Evolutionary conservation across 1,140 invertebrate species (phyloP).

Genomic region (Meloidogyne exigua): DNA sequence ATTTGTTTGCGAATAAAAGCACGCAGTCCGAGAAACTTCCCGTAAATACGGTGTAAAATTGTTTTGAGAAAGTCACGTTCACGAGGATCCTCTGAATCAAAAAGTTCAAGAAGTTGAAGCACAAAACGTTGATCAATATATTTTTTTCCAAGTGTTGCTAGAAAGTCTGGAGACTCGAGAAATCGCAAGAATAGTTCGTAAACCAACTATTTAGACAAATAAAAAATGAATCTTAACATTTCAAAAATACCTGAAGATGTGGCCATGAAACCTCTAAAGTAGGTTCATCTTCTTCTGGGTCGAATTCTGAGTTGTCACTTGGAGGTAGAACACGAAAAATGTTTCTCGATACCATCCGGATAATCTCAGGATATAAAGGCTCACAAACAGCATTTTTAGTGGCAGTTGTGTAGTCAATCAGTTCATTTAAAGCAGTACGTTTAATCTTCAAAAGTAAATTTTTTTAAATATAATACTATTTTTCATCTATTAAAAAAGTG

Average conservation of each 20-base stretch:
- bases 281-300: constrained; percentile 63
- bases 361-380: constrained; percentile 64
- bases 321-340: constrained; percentile 62
- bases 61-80: constrained; percentile 64
- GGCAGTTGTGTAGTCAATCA: constrained; percentile 64
- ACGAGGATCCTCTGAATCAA: constrained; percentile 61
- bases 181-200: constrained; percentile 63
- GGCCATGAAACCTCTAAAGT: constrained; percentile 63
- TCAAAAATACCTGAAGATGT: constrained; percentile 55
- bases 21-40: constrained; percentile 62
- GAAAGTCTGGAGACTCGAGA: constrained; percentile 61
- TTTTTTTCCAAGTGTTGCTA: constrained; percentile 59
- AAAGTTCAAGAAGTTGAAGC: constrained; percentile 58
- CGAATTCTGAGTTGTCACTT: constrained; percentile 61
- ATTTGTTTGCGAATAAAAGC: constrained; percentile 63
- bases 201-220: constrained; percentile 49
- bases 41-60: constrained; percentile 62
- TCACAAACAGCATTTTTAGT: constrained; percentile 62
- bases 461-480: no score
- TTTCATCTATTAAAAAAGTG: no score
- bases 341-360: constrained; percentile 64
- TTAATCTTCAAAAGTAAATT: constrained; percentile 60
- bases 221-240: neutral
- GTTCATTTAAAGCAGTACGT: constrained; percentile 64
- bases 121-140: constrained; percentile 63